Conservation (phyloP, 53 echinoderm and acorn worm species). For the Astropecten irregularis region DNA sequence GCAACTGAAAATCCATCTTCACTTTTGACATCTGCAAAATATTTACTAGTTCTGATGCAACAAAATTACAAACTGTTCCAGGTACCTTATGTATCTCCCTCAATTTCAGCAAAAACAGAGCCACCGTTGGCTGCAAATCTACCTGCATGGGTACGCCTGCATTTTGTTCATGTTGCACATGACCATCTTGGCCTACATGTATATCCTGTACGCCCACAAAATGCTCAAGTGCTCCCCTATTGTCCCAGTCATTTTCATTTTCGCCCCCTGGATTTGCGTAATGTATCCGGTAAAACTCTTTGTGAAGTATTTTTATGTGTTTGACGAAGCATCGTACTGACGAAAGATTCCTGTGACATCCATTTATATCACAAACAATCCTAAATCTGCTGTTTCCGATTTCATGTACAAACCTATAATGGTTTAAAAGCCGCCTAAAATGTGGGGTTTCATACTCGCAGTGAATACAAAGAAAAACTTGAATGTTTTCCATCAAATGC, state of each 20-base stretch:
- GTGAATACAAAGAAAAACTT: slow-evolving; percentile 16
- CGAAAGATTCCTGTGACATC: slow-evolving; percentile 18
- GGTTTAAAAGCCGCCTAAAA: slow-evolving; percentile 22
- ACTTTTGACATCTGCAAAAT: slow-evolving; percentile 36
- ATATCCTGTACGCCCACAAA: slow-evolving; percentile 3
- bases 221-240: background rate
- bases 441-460: slow-evolving; percentile 31
- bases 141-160: background rate
- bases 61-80: slow-evolving; percentile 38
- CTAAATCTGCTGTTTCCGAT: slow-evolving; percentile 21
- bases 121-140: slow-evolving; percentile 40
- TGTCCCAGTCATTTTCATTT: background rate
- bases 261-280: background rate
- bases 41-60: slow-evolving; percentile 18
- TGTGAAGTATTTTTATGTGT: background rate
- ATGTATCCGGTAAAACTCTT: slow-evolving; percentile 1
- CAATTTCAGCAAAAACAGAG: slow-evolving; percentile 43
- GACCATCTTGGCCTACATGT: background rate
- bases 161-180: background rate
- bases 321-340: slow-evolving; percentile 15
- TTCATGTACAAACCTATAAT: slow-evolving; percentile 42
- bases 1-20: slow-evolving; percentile 18
- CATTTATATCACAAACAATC: slow-evolving; percentile 29
- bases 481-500: too few species aligned
- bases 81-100: slow-evolving; percentile 58